phyloP scores from a whole-genome alignment of 2,113 vertebrate species.

The Zosterops borbonicus region DNA sequence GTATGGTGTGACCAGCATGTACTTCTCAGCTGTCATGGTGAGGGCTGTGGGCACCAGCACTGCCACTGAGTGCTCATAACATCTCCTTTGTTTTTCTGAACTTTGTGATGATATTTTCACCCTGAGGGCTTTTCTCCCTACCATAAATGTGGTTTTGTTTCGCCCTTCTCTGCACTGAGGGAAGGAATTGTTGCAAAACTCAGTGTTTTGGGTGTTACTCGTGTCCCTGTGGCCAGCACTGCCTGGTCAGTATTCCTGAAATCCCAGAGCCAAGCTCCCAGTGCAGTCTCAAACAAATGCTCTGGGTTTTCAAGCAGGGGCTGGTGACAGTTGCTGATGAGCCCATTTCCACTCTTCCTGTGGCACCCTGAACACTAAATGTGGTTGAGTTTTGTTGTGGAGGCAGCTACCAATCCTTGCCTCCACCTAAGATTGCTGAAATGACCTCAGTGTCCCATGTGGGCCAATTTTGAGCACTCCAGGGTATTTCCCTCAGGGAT shows the following conservation, averaged over 20 bases:
- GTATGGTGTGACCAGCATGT: slow-evolving; percentile 99
- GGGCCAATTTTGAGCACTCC: background rate
- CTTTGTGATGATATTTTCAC: background rate
- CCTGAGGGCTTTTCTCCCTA: background rate
- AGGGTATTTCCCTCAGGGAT: rapidly evolving
- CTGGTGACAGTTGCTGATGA: background rate
- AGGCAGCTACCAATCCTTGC: background rate
- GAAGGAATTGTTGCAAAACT: background rate
- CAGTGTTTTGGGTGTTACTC: background rate
- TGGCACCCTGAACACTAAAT: background rate
- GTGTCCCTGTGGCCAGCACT: rapidly evolving
- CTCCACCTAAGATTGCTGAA: background rate
- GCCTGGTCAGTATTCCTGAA: background rate
- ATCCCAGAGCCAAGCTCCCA: background rate
- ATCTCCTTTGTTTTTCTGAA: background rate
- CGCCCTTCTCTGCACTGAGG: rapidly evolving
- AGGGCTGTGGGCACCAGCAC: background rate
- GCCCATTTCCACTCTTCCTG: rapidly evolving
- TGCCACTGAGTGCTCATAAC: rapidly evolving
- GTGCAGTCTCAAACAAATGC: background rate
- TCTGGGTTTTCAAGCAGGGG: too few relatives aligned
- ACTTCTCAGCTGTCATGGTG: slow-evolving; percentile 99
- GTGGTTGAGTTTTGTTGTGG: background rate
- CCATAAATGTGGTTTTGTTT: background rate
- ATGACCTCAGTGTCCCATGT: rapidly evolving